A percentile compares a stretch with the other conserved stretches of the same genome.
Conservation (phyloP, 2,113 vertebrate genomes). For the Anhinga rufa region DNA sequence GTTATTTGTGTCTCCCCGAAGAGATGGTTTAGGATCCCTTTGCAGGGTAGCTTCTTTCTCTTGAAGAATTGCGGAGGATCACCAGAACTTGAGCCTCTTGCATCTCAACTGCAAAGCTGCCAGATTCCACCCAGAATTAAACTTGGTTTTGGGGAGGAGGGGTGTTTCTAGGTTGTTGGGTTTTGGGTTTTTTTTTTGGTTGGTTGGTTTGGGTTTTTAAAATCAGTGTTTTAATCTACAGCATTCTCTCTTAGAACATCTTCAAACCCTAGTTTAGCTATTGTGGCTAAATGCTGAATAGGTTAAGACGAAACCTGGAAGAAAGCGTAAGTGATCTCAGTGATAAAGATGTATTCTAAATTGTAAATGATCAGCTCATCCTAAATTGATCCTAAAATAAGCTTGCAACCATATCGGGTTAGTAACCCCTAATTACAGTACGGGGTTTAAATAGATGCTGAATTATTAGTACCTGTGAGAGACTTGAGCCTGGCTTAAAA, state of each 20-base stretch:
- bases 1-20: not conserved
- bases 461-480: not conserved
- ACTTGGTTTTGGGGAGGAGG: not conserved
- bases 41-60: not conserved
- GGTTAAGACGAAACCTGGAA: not conserved
- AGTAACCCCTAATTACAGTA: not conserved
- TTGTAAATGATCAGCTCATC: fast-evolving
- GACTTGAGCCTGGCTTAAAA: not conserved
- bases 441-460: not conserved
- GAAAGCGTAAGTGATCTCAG: not conserved
- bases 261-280: not conserved
- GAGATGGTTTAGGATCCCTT: not conserved
- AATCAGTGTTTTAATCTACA: not conserved
- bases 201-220: not conserved
- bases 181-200: not conserved
- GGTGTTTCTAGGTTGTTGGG: too few relatives aligned
- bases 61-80: not conserved
- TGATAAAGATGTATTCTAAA: not conserved
- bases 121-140: not conserved
- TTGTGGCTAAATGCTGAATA: not conserved
- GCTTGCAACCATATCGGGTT: not conserved
- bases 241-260: not conserved
- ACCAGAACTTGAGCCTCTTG: not conserved
- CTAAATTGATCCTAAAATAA: not conserved
- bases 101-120: not conserved